Evolutionary conservation across 2,888 invertebrate species (phyloP), one percentile per base, ranked within the genome.

Genomic region (Eupithecia tripunctaria): DNA sequence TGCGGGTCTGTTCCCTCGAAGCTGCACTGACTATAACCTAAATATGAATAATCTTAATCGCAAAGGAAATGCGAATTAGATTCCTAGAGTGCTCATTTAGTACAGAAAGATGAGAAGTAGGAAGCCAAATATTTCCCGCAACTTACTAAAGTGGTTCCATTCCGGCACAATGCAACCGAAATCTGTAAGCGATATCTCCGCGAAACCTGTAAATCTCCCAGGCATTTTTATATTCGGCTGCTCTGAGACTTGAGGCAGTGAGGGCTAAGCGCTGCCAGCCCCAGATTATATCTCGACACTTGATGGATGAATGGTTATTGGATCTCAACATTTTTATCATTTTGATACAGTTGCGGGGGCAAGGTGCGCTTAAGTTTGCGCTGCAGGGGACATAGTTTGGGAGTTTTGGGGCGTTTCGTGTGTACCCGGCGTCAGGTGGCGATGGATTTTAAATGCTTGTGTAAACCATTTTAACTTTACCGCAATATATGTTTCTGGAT

Each of bases 241-340:
- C 89, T 86, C 89, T 63, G 62, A 60, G 62, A 63, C 56, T 56
- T 89, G 87, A 89, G 85, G 85, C 87, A 82, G 82, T 83, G 88
- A 88, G 85, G 90, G 92, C 92, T 93, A 91, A 94, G 94, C 91
- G 91, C 89, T 87, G 85, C 92, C 93, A 91, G 91, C 91, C 93
- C 92, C 89, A 95, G 95, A 96, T 96, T 95, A 95, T 95, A 95
- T 95, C 95, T 95, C 95, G 96, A 96, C 96, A 94, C 95, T 94
- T 96, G 96, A 96, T 96, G 96, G 96, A 96, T 96, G 96, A 96
- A 96, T 96, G 96, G 96, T 96, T 96, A 96, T 96, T 96, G 96
- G 96, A 95, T 95, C 95, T 95, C 95, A 95, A 95, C 95, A 95
- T 95, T 95, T 95, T 95, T 95, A 95, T 95, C 94, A 94, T 95